Percentiles rank a stretch among this genome's conserved stretches.
Conservation (phyloP, 2,113 vertebrate species). For the Limnothrissa miodon region DNA sequence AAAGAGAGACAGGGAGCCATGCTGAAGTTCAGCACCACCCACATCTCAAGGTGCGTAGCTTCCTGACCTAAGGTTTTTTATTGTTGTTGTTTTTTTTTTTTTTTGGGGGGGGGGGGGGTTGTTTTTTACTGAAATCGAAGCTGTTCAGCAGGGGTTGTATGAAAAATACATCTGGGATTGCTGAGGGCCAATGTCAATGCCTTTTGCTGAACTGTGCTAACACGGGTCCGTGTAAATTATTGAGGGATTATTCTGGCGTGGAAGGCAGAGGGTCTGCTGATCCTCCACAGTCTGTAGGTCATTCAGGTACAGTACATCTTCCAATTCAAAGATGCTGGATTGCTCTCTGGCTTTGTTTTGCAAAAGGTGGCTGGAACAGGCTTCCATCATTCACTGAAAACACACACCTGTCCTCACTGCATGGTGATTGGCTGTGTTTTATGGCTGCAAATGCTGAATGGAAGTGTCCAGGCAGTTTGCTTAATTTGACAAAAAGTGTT, state of each 20-base stretch:
- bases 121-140: too few species aligned
- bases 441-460: not conserved
- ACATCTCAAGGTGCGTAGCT: constrained; percentile 41
- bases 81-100: too few species aligned
- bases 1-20: constrained; percentile 24
- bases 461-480: not conserved
- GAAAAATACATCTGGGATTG: constrained; percentile 20
- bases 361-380: not conserved
- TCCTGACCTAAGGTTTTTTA: not conserved
- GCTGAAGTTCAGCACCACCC: constrained; percentile 50
- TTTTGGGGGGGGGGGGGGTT: not conserved
- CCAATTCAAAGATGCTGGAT: not conserved
- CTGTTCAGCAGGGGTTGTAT: not conserved
- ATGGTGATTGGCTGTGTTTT: not conserved
- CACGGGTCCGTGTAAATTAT: not conserved
- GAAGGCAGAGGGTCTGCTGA: not conserved
- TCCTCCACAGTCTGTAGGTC: not conserved
- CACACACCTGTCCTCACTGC: not conserved
- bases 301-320: not conserved
- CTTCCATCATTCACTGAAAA: not conserved
- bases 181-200: not conserved
- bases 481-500: not conserved
- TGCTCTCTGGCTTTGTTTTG: not conserved
- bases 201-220: not conserved
- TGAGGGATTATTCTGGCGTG: not conserved